Base-by-base conservation (phyloP, 1,140 invertebrate genomes). In the Lysiphlebus fabarum region DNA sequence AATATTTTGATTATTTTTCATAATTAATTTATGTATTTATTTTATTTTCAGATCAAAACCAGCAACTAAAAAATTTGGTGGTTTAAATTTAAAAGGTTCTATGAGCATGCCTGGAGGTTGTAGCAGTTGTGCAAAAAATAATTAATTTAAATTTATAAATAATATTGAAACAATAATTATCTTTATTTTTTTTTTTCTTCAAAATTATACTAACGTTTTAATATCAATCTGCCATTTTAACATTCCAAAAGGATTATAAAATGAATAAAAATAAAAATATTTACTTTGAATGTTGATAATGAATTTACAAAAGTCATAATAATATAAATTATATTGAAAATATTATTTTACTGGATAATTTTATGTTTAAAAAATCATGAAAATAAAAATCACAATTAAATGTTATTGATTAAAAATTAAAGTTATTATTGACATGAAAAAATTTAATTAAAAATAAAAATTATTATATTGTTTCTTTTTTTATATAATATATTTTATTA, bases 41-140 rank as follows among this genome's bases (percentile, higher is more conserved):
- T 17, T 40, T 50, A 38, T 45, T 41, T 61, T 42, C 41, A 67
- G 70, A n/a, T 62, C 66, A 50, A 63, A 63, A 17, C 61, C 51
- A 54, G 66, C 70, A 37, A 59, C 50, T 0, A 68, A 65, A 26
- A 71, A 65, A 57, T 53, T 70, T 7, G 65, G 70, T 17, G 59
- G 65, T 53, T 60, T 64, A 6, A 68, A 69, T 37, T 59, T 61
- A 33, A 64, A 70, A 10, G 51, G 63, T 37, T 64, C 54, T 50
- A 58, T 70, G 9, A 45, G 65, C 36, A 49, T 72, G 63, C 71
- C 72, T 48, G 70, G 70, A 42, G 72, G 73, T 36, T 75, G 73
- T 45, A 67, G 66, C 17, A 73, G 70, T 62, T 75, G 73, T 42
- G 38, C 61, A 8, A 48, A 63, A 60, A 43, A 53, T 54, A 61